phyloP scores from a whole-genome alignment of 2,113 vertebrate genomes.

The Oryzias javanicus region DNA sequence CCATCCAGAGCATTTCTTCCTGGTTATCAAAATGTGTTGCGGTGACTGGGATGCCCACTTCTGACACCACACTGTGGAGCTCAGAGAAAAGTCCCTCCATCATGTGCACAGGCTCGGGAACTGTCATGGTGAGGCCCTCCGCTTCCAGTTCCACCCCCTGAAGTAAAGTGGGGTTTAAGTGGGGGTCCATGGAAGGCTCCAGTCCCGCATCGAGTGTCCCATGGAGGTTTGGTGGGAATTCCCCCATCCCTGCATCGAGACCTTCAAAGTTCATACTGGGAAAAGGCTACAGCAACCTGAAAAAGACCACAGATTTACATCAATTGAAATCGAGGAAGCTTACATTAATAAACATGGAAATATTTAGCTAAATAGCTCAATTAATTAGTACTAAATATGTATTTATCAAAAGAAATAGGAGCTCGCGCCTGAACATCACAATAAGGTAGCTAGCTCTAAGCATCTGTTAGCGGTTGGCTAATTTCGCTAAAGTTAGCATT shows the following conservation, averaged over 20 bases:
- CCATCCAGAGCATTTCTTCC: conserved; percentile 96
- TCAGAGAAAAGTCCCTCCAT: conserved; percentile 97
- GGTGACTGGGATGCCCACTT: conserved; percentile 91
- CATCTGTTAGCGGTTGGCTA: neutral
- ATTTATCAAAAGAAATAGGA: too few relatives aligned
- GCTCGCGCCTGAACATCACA: neutral
- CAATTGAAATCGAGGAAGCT: too few relatives aligned
- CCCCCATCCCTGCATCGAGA: conserved; percentile 86
- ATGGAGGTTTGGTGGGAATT: conserved; percentile 79
- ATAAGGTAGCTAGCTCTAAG: neutral
- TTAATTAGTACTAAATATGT: too few relatives aligned
- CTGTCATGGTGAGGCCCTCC: conserved; percentile 82
- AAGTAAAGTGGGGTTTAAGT: conserved; percentile 84
- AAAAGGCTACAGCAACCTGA: conserved; percentile 41
- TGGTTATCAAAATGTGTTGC: conserved; percentile 92
- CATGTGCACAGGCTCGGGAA: conserved; percentile 86
- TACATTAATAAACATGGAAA: too few relatives aligned
- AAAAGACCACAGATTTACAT: neutral
- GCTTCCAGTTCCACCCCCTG: conserved; percentile 90
- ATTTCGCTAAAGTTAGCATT: conserved; percentile 27
- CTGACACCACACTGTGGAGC: conserved; percentile 90
- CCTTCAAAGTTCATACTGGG: conserved; percentile 92
- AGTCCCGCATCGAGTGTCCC: conserved; percentile 77
- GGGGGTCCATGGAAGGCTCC: conserved; percentile 86
- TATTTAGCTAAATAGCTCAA: too few relatives aligned